phyloP scores from a whole-genome alignment of 2,113 vertebrate species.

The Siphamia tubifer region DNA sequence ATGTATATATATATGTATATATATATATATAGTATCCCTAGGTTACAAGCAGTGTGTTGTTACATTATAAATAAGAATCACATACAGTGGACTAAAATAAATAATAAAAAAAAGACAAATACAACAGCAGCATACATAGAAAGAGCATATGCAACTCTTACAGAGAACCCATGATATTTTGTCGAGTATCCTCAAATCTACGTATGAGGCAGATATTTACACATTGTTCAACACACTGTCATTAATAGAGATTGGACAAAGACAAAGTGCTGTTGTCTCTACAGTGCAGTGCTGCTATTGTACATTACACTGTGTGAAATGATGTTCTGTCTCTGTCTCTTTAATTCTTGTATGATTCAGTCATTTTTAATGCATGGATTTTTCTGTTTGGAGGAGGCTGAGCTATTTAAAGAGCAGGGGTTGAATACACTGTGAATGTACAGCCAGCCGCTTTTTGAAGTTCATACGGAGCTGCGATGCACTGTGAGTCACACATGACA shows the following conservation, averaged over 20 bases:
- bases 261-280: constrained; percentile 37
- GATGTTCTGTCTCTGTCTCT: constrained; percentile 52
- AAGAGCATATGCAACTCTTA: too few relatives aligned
- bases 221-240: neutral
- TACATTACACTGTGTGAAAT: constrained; percentile 5
- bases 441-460: constrained; percentile 76
- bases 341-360: constrained; percentile 71
- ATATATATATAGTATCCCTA: too few relatives aligned
- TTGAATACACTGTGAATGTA: constrained; percentile 70
- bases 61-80: too few relatives aligned
- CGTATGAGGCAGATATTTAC: too few relatives aligned
- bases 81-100: too few relatives aligned
- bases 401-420: constrained; percentile 74
- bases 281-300: neutral
- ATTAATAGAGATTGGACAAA: neutral
- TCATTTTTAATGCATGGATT: constrained; percentile 74
- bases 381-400: constrained; percentile 63
- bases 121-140: too few relatives aligned
- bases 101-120: too few relatives aligned
- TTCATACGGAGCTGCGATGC: constrained; percentile 68
- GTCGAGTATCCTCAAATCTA: too few relatives aligned
- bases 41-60: too few relatives aligned
- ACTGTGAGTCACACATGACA: constrained; percentile 76
- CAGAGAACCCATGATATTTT: too few relatives aligned
- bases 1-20: too few relatives aligned